Base-by-base conservation (phyloP, 2,113 vertebrate species). In the Podilymbus podiceps region DNA sequence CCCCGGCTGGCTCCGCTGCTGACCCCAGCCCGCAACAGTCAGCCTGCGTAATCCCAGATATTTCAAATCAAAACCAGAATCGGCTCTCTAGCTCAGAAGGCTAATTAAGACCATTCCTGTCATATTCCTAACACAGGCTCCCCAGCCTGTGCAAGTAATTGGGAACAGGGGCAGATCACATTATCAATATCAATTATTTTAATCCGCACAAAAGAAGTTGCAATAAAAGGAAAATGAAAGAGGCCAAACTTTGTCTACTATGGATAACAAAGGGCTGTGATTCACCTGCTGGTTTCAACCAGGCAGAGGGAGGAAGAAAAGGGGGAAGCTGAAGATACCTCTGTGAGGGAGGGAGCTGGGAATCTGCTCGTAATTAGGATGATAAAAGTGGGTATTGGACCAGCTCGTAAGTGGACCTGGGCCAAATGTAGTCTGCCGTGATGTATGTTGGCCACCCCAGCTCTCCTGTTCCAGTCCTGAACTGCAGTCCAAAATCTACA, bases 381-480 rank as follows among this genome's bases (percentile, higher is more conserved):
- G 93, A 95, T 93, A 86, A 76, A 91, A 80, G 60, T 30, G 75
- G 78, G 89, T 85, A 85, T 81, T 84, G 95, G 95, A 95, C 81
- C 94, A 59, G 55, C 92, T 92, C 16, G 0, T 73, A 62, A 40
- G 44, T 95, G 95, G 94, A 88, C 19, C 30, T 11, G 84, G 84
- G 96, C 95, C 96, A 96, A 72, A 19, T 15, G 58, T 35, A 82
- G 84, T 74, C 94, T 84, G 95, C 93, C 88, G 85, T 91, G 97
- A 93, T 97, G 68, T 90, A 31, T 93, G 93, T 84, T 95, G 96
- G 95, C 97, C 97, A 97, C 96, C 95, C 90, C 92, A 91, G 93
- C 93, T 96, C 93, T 95, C 69, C 74, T 76, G 89, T 75, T 93
- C 85, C 96, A 93, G 85, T 62, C 82, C 67, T 15, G 40, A 80